phyloP scores from a whole-genome alignment of 2,888 invertebrate species.

The Hoplodrina ambigua region DNA sequence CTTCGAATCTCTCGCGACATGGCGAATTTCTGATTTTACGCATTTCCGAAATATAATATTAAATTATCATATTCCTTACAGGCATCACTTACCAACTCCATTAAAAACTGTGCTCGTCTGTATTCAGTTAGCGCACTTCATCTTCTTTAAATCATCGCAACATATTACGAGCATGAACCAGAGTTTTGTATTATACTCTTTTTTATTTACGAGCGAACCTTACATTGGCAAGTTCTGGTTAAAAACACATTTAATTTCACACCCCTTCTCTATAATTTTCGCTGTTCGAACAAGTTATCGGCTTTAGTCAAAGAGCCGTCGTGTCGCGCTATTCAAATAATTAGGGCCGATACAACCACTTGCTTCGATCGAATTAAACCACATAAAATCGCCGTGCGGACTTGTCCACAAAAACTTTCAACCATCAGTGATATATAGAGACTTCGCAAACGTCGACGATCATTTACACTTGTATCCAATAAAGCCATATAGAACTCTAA shows the following conservation, averaged over 20 bases:
- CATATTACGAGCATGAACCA: constrained; percentile 8
- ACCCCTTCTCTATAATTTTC: constrained; percentile 67
- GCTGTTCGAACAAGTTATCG: constrained; percentile 74
- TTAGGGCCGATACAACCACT: constrained; percentile 84
- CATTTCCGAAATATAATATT: constrained; percentile 24
- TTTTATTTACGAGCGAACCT: constrained; percentile 4
- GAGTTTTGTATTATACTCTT: constrained; percentile 10
- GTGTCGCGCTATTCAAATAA: constrained; percentile 88
- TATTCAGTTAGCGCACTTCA: constrained; percentile 30
- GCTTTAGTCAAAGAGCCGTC: constrained; percentile 83
- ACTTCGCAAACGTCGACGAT: constrained; percentile 66
- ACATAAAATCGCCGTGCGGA: constrained; percentile 82
- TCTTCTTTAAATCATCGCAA: constrained; percentile 35
- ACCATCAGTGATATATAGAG: constrained; percentile 77
- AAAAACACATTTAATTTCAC: constrained; percentile 11
- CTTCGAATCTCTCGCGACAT: constrained; percentile 9
- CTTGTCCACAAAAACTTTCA: constrained; percentile 77
- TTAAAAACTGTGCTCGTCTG: constrained; percentile 24
- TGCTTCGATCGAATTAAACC: constrained; percentile 84
- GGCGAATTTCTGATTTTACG: constrained; percentile 43
- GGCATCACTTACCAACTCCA: constrained; percentile 21
- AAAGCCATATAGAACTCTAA: constrained; percentile 74
- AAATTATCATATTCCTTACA: constrained; percentile 39
- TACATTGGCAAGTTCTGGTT: constrained; percentile 16
- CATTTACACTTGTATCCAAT: constrained; percentile 76